Evolutionary conservation across 2,888 invertebrate species (phyloP), one percentile per base, ranked within the genome.

Genomic region (Caenorhabditis doughertyi): DNA sequence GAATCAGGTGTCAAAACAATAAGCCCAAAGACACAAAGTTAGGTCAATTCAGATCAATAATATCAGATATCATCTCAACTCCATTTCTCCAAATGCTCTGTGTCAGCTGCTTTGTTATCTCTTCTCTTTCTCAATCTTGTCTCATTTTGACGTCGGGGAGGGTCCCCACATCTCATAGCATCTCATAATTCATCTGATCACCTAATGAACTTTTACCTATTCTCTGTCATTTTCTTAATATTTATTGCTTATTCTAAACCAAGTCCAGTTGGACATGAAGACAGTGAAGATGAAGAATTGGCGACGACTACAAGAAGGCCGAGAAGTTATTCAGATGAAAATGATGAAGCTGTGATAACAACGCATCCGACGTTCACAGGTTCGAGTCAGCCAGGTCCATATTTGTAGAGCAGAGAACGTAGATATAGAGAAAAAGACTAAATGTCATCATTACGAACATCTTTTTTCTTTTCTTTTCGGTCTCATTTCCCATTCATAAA

Each of bases 301-400:
- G 29, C 25, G 29, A 53, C 70, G 35, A 29, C 25, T 16, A 32
- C 47, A n/a, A 49, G 21, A 21, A 21, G 56, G 35, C 44, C 64
- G 3, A 35, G 35, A 21, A 58, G 18, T 21, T 29, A n/a, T n/a
- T n/a, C n/a, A n/a, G n/a, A n/a, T n/a, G 55, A 55, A 29, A 25
- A 51, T 7, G 49, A 53, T 23, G 72, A 44, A 21, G 72, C 35
- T 4, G 51, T 35, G 32, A 65, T 51, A 13, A 64, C 80, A n/a
- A 81, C 81, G 25, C 62, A 35, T 68, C 74, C 81, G 70, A 74
- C 81, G 81, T 81, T 81, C 72, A 70, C 70, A 81, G 81, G 81
- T 81, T 81, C 64, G 81, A 56, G 39, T 7, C 60, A 76, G 32
- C 64, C 64, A 74, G 74, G 81, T 81, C 39, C 80, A 60, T 68